Base-by-base conservation (phyloP, 2,888 invertebrate genomes). In the Steinernema hermaphroditum region DNA sequence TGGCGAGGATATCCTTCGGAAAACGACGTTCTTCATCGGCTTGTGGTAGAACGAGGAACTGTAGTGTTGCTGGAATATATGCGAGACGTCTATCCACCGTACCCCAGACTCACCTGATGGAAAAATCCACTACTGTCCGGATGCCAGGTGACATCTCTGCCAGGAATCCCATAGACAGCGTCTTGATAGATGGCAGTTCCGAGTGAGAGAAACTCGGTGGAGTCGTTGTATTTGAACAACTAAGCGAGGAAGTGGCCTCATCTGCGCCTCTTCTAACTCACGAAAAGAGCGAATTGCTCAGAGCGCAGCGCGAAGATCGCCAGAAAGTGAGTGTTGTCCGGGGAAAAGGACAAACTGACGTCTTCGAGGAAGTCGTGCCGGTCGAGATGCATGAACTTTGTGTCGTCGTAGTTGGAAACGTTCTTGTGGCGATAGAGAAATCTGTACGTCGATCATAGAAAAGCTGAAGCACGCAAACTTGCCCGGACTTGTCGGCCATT, bases 361-460 rank as follows among this genome's bases (percentile, higher is more conserved):
- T 19, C 16, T 22, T 54, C 54, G 24, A 54, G 27, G 2, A 19
- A 4, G 22, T 4, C 54, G 54, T 54, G 12, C 2, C 4, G 4
- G 4, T 54, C 54, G 4, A 54, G 27, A 22, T 54, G 19, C 54
- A 54, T 2, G 24, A 22, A 54, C 27, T 54, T 54, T 14, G 2
- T 6, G 19, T 54, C 24, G 22, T 4, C 14, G 54, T 54, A 6
- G 54, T 24, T 54, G 6, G 24, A 54, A 4, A 54, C 6, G 54
- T 54, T 54, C 54, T 54, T 27, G 54, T 54, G 54, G 24, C 54
- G 54, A 22, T 54, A 54, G 22, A 54, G 54, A 2, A 24, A 22
- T 27, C 54, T 54, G 2, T 24, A 41, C 41, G 46, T 16, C 16
- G 14, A 8, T 46, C 14, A 46, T 46, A 41, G n/a, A n/a, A n/a